Percentiles rank a stretch among this genome's conserved stretches.
Evolutionary conservation across 1,140 invertebrate species (phyloP).

Genomic region (Drosophila cardini): DNA sequence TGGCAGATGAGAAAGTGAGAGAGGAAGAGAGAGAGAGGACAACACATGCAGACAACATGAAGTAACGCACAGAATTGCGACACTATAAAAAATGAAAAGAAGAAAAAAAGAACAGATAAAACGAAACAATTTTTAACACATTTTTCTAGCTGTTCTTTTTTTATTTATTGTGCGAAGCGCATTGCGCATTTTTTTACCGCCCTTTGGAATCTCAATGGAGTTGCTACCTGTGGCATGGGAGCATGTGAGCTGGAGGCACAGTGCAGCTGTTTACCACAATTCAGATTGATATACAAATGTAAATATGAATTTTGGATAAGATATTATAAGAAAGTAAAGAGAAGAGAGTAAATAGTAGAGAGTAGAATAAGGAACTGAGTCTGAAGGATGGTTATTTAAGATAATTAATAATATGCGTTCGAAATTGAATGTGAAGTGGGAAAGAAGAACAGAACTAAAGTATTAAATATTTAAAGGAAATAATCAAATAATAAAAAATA

Average conservation of each 20-base stretch:
- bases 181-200: constrained; percentile 58
- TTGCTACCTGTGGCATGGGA: constrained; percentile 7
- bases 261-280: constrained; percentile 12
- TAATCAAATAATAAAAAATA: too few relatives aligned
- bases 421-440: too few relatives aligned
- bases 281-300: not conserved
- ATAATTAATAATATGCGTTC: too few relatives aligned
- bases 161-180: constrained; percentile 1
- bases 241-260: not conserved
- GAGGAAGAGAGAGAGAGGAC: constrained; percentile 2
- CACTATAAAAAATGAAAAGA: not conserved
- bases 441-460: too few relatives aligned
- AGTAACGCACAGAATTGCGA: constrained; percentile 6
- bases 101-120: constrained; percentile 49
- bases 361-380: too few relatives aligned
- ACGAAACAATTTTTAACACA: constrained; percentile 66
- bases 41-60: not conserved
- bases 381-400: too few relatives aligned
- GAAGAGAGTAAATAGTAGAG: too few relatives aligned
- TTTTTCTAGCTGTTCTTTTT: constrained; percentile 65
- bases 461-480: too few relatives aligned
- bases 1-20: too few relatives aligned
- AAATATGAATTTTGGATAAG: too few relatives aligned
- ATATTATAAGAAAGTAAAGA: too few relatives aligned
- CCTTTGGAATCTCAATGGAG: constrained; percentile 28